Evolutionary conservation across 2,888 invertebrate genomes (phyloP), one percentile per base, ranked within the genome.

Genomic region (Hedya salicella): DNA sequence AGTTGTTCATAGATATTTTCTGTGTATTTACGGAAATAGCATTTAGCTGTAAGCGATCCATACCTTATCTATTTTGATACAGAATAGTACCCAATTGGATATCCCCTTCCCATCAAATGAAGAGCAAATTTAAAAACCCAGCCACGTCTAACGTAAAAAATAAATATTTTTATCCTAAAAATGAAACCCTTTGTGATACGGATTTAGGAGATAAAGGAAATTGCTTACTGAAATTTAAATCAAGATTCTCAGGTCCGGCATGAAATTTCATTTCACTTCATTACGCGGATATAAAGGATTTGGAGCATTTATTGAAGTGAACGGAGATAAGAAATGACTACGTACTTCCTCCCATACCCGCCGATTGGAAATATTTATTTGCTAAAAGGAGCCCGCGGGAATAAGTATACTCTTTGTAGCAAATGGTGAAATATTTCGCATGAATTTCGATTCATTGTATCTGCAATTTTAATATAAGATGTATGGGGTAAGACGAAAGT

Each of bases 231-330:
- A 68, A 70, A 68, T 67, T 67, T 63, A 62, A 68, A 57, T 67
- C 62, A 59, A 61, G 56, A 46, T 67, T 69, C 59, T 53, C 64
- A 62, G 57, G 69, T 69, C 67, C 68, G 63, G 64, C 57, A 62
- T 53, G 67, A 67, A 69, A 70, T 70, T 70, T 69, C 46, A 69
- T 69, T 68, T 67, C 68, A 59, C 53, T 71, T 71, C 68, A 70
- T 70, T 70, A 65, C 64, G 62, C 63, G 61, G 65, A 67, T 59
- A 68, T 69, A 68, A 70, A 60, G 63, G 66, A 67, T 66, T 69
- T 67, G 42, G 61, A 62, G 66, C 62, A 67, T 71, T 72, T 69
- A 69, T 68, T 71, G 70, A 68, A 69, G 64, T 67, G 71, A 61
- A 49, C 65, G 54, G 54, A 57, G 68, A 68, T 68, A 53, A 62